Conservation (phyloP, 2,797 vertebrate genomes). For the Ibycter americanus region DNA sequence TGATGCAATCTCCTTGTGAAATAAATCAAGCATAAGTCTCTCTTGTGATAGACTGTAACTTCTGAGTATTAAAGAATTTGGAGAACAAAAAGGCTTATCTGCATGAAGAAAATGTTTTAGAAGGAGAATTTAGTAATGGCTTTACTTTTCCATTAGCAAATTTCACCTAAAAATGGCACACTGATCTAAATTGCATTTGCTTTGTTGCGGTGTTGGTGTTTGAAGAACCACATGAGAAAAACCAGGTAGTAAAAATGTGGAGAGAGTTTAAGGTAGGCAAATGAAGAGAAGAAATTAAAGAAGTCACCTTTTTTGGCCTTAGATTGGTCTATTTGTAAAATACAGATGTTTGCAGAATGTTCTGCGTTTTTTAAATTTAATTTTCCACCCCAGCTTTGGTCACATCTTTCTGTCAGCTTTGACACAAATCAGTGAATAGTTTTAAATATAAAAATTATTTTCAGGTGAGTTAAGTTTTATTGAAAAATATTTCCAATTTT, state of each 20-base stretch:
- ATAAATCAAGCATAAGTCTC: not conserved
- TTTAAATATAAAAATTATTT: not conserved
- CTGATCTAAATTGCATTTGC: not conserved
- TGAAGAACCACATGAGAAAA: not conserved
- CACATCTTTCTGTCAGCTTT: not conserved
- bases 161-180: not conserved
- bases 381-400: not conserved
- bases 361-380: accelerated
- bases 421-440: not conserved
- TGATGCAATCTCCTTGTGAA: not conserved
- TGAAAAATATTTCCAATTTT: not conserved
- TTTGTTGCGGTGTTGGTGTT: not conserved
- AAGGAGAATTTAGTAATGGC: not conserved
- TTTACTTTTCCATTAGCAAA: not conserved
- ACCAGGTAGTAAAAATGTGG: not conserved
- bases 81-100: not conserved
- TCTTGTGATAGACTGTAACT: not conserved
- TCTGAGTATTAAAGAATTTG: not conserved
- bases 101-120: not conserved
- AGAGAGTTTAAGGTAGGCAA: not conserved
- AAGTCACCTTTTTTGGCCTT: not conserved
- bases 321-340: not conserved
- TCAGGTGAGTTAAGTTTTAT: not conserved
- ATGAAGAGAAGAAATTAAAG: not conserved
- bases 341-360: not conserved